Percentiles rank a stretch among this genome's conserved stretches.
These are phyloP conservation scores for Xiphophorus maculatus DNA, from an alignment of 2,113 vertebrate genomes.

Conservation along the genomic window DNA sequence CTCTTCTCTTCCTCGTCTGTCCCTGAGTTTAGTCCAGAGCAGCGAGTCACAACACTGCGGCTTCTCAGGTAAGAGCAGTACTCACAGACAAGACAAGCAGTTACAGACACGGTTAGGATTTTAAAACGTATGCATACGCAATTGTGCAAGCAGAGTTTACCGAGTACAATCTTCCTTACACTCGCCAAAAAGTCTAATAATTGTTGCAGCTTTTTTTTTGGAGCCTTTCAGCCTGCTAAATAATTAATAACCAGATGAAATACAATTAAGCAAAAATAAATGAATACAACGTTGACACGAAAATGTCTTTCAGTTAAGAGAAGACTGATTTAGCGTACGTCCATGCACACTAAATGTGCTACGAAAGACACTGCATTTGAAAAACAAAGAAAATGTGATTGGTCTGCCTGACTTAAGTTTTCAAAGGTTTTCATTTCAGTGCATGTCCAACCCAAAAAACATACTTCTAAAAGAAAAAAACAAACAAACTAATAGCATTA, in stretches of 20 bases:
- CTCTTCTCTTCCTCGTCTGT: conserved; percentile 40
- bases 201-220: not conserved
- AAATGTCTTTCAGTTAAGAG: not conserved
- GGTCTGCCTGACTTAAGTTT: not conserved
- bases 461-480: not conserved
- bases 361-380: not conserved
- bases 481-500: too few relatives aligned
- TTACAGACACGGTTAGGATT: not conserved
- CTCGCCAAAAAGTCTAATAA: too few relatives aligned
- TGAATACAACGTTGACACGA: not conserved
- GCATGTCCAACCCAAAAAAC: not conserved
- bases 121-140: not conserved
- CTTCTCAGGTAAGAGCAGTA: conserved; percentile 62
- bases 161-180: too few relatives aligned
- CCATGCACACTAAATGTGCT: not conserved
- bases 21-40: conserved; percentile 57
- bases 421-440: not conserved
- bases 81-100: conserved; percentile 6
- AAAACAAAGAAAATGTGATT: not conserved
- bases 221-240: not conserved
- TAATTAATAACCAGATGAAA: not conserved
- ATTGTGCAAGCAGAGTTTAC: not conserved
- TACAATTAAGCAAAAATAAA: not conserved
- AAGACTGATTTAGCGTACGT: not conserved
- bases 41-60: conserved; percentile 51